Conservation (phyloP, 2,797 vertebrate species). For the Miichthys miiuy region DNA sequence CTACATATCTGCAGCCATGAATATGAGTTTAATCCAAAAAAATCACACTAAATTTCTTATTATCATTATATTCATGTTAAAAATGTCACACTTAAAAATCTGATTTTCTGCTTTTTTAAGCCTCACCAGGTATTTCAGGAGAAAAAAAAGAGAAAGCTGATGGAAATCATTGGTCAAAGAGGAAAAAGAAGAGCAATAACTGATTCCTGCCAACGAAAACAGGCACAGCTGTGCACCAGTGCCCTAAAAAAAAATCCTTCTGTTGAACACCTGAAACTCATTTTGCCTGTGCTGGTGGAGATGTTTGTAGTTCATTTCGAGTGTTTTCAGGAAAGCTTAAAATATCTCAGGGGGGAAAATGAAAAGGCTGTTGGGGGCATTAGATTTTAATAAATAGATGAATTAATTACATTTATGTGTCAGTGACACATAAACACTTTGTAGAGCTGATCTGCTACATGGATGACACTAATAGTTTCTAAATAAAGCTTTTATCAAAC, state of each 20-base stretch:
- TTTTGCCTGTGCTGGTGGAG: conserved; percentile 18
- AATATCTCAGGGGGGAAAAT: conserved; percentile 3
- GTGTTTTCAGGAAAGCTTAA: conserved; percentile 24
- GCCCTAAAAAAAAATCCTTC: conserved; percentile 19
- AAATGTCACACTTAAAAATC: not conserved
- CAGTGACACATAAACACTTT: no score
- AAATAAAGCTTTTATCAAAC: not conserved
- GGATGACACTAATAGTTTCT: not conserved
- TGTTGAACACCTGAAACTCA: conserved; percentile 47
- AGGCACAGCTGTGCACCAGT: conserved; percentile 40
- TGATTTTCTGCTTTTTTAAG: not conserved
- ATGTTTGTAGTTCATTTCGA: conserved; percentile 2
- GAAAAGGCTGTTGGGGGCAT: not conserved
- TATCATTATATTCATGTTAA: not conserved
- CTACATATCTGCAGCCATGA: not conserved
- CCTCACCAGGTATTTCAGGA: not conserved
- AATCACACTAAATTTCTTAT: not conserved
- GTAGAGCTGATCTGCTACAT: not conserved
- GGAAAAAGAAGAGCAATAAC: conserved; percentile 18
- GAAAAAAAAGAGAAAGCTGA: not conserved
- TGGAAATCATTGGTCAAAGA: conserved; percentile 12
- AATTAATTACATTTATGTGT: not conserved
- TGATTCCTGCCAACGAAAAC: conserved; percentile 27
- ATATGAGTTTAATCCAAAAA: not conserved
- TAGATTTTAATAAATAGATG: not conserved